These are phyloP conservation scores for Scolopax rusticola DNA, from an alignment of 2,797 vertebrate species.

Conservation along the genomic window DNA sequence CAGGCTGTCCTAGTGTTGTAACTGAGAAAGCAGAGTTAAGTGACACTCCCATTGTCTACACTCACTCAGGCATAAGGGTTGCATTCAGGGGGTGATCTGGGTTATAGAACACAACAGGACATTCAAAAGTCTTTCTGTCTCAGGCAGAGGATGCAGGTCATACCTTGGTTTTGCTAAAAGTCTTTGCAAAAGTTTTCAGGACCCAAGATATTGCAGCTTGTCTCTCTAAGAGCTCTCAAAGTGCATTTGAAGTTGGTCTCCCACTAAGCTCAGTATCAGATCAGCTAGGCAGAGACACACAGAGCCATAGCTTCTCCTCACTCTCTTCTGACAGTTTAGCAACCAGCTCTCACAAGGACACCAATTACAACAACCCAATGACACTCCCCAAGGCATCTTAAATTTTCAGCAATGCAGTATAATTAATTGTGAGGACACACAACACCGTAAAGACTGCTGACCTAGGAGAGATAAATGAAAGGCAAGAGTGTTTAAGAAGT, in stretches of 20 bases:
- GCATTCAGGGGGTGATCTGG: fast-evolving
- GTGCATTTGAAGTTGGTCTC: background rate
- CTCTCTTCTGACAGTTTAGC: background rate
- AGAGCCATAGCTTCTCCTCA: background rate
- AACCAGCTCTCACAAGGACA: background rate
- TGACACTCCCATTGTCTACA: background rate
- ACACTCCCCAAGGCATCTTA: background rate
- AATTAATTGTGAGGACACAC: conserved; percentile 4
- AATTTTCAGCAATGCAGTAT: background rate
- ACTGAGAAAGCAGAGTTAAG: background rate
- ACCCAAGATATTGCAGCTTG: background rate
- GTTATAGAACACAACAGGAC: background rate
- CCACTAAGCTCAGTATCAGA: background rate
- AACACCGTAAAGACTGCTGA: background rate
- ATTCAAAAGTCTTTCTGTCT: background rate
- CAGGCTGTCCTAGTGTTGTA: background rate
- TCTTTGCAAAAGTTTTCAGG: background rate
- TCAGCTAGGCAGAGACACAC: background rate
- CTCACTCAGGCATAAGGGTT: background rate
- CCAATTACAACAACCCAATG: fast-evolving
- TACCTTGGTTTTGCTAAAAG: background rate
- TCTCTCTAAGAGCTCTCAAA: background rate
- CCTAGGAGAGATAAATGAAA: conserved; percentile 9
- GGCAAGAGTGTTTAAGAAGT: background rate
- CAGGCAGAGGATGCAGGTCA: background rate